Evolutionary conservation across 2,888 invertebrate species (phyloP).

Genomic region (Tetramorium bicarinatum): DNA sequence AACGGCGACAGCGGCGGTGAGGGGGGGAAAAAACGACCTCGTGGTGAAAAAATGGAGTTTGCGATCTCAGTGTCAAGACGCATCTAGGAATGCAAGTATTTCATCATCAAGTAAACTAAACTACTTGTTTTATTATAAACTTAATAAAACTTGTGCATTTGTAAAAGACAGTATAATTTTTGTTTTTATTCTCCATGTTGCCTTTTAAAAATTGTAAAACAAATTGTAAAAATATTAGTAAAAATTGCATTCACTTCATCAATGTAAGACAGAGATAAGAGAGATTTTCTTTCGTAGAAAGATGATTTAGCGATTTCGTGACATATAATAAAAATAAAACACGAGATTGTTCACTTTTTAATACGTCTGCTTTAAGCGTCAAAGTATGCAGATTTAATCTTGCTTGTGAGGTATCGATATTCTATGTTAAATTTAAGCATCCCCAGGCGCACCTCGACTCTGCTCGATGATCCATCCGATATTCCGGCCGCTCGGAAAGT

Average conservation of each 20-base stretch:
- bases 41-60: slow-evolving; percentile 21
- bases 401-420: neutral
- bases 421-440: slow-evolving; percentile 32
- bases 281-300: neutral
- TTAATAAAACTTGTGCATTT: neutral
- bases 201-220: too few relatives aligned
- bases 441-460: neutral
- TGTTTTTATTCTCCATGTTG: neutral
- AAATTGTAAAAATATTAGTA: neutral
- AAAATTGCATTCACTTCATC: neutral
- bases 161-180: neutral
- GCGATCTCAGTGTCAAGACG: neutral
- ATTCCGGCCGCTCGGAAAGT: slow-evolving; percentile 21
- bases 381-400: neutral
- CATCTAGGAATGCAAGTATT: neutral
- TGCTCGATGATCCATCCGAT: slow-evolving; percentile 35
- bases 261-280: neutral
- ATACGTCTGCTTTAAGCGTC: neutral
- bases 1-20: neutral
- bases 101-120: slow-evolving; percentile 1
- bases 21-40: slow-evolving; percentile 42
- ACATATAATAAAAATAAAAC: neutral
- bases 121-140: neutral
- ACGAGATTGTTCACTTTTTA: neutral
- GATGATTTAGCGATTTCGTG: neutral